Base-by-base conservation (phyloP, 2,888 invertebrate genomes). In the Meteorus cinctellus region DNA sequence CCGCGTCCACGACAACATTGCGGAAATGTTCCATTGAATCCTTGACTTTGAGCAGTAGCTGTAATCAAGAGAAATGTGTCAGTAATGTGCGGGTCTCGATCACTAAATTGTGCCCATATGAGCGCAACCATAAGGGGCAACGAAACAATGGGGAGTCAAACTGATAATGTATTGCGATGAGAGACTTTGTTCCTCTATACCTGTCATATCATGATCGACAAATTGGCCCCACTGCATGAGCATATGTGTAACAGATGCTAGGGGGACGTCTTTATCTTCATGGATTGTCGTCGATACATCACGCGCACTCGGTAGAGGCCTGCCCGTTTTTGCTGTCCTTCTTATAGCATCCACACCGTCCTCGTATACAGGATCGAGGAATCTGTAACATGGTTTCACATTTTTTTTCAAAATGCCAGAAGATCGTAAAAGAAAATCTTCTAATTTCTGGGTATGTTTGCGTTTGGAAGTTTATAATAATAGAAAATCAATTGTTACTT, bases 161-260 rank as follows among this genome's bases (percentile, higher is more conserved):
- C 8, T 10, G 12, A 41, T 41, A 12, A 41, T 41, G 4, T 41
- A 41, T 41, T 41, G 8, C 2, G 8, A 41, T 12, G 0, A 41
- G 12, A 41, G 27, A 31, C 55, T 63, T 73, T 45, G 24, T 59
- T 76, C 67, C 67, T 34, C 65, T 67, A 45, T 79, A 90, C 90
- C 89, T 73, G 95, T 96, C 80, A 97, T 90, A 86, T 97, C 97
- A 84, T 97, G 97, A 86, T 97, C 97, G 76, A 97, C 86, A 82
- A 97, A 94, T 89, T 97, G 97, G 0, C 97, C 97, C 96, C 97
- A 97, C 87, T 97, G 97, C 93, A 96, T 96, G 77, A 96, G 92
- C 92, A 96, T 93, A 81, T 95, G 93, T 0, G 96, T 96, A 10
- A 96, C 91, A 0, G 92, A 92, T 0, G 92, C 91, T 6, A 93